Base-by-base conservation (phyloP, 2,113 vertebrate genomes). In the Scomber scombrus region DNA sequence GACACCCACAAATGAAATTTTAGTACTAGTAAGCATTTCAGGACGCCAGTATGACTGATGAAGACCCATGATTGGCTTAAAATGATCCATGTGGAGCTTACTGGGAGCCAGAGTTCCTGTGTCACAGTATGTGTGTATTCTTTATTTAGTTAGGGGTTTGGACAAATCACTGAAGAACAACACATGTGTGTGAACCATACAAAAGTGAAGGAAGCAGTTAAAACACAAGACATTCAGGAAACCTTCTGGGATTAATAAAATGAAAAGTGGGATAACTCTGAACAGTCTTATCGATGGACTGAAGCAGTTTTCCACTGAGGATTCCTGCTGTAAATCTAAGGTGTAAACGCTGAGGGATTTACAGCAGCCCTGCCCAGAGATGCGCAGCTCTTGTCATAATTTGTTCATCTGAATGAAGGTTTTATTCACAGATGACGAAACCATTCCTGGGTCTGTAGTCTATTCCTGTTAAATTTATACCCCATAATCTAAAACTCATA, bases 341-440 rank as follows among this genome's bases (percentile, higher is more conserved):
- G 67, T 72, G 54, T 58, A 54, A 69, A 55, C 8, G 21, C 16
- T 70, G 81, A 82, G 18, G 52, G 78, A 85, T 90, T 90, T 82
- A 82, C 66, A 67, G 78, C 61, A 11, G 58, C 71, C 10, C 66
- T 11, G 51, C 57, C 23, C 4, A 11, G 16, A 47, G 50, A 77
- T 75, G 46, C 78, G 67, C 47, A 18, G 52, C 3, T 82, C 55
- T 60, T 63, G 71, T 78, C 69, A 40, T 80, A 78, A 80, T 78
- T 68, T 6, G 55, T 75, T 75, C 29, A 14, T 52, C 46, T 78
- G 26, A 78, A 51, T 66, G 71, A 79, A 74, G 26, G 46, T 71
- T 90, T 86, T 80, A 74, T 74, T 78, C 70, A 56, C 18, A 46
- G 68, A 68, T 85, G 80, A 83, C 18, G 19, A 78, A 79, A 82